Evolutionary conservation across 2,113 vertebrate species (phyloP).

Genomic region (Limnothrissa miodon): DNA sequence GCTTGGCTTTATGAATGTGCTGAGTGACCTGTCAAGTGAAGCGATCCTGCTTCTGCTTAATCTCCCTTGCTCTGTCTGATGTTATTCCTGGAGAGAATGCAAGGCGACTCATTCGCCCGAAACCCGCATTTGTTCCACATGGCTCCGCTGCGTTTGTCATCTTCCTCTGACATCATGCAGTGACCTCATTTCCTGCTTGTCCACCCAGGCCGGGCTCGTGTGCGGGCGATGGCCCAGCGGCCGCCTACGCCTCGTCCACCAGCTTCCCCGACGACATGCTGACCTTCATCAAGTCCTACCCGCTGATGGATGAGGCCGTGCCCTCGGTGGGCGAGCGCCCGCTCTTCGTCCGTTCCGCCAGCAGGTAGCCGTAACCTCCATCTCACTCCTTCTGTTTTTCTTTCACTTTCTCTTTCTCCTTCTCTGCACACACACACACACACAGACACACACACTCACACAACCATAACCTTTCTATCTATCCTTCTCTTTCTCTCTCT

Average conservation of each 20-base stretch:
- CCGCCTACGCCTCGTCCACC: constrained; percentile 69
- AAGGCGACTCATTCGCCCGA: neutral
- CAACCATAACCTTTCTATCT: neutral
- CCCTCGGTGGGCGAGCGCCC: constrained; percentile 73
- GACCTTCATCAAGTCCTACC: constrained; percentile 86
- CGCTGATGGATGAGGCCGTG: constrained; percentile 83
- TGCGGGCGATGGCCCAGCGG: constrained; percentile 74
- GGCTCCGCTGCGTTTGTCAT: neutral
- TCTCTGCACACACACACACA: neutral
- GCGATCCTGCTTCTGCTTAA: neutral
- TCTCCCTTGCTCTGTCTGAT: too few relatives aligned
- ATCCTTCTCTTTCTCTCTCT: neutral
- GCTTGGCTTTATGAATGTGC: neutral
- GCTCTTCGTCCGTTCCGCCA: constrained; percentile 78
- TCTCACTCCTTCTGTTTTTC: neutral
- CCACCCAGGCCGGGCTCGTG: constrained; percentile 81
- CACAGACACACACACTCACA: neutral
- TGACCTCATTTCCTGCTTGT: neutral
- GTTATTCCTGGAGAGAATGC: too few relatives aligned
- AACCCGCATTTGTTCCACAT: neutral
- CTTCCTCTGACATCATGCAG: neutral
- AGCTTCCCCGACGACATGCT: constrained; percentile 86
- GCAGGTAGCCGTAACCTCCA: constrained; percentile 66
- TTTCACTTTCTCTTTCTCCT: neutral
- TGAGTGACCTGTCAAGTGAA: too few relatives aligned